Evolutionary conservation across 2,888 invertebrate species (phyloP), one percentile per base, ranked within the genome.

Genomic region (Agriopis aurantiaria): DNA sequence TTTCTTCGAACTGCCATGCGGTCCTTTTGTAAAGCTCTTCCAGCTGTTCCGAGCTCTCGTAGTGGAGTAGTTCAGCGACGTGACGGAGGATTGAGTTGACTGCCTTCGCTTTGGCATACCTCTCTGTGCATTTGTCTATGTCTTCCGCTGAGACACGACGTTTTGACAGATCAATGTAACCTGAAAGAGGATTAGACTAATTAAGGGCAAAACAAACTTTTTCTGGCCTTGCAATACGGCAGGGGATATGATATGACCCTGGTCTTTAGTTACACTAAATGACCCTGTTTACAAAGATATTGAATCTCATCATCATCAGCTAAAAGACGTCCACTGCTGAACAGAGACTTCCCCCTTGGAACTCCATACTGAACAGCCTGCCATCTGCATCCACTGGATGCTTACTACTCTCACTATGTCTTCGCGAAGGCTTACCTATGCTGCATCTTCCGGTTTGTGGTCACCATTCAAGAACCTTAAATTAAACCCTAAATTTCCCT

Each of bases 131-230:
- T 90, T 99, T 99, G 82, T 98, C 97, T 69, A 99, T 98, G 91
- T 99, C 99, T 91, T 99, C 99, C 0, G 98, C 97, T 0, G 99
- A 99, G 1, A 99, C 99, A 92, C 99, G 96, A 88, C 99, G 96
- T 94, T 99, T 99, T 74, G 99, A 99, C 82, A 99, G 96, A 96
- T 99, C 99, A 89, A 99, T 99, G 91, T 99, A 99, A 85, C 98
- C 98, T 98, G 88, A n/a, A 55, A 56, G 56, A 3, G 10, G 12
- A 17, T 17, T 23, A 17, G 23, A 7, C 4, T 23, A 52, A 23
- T 23, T 9, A 23, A 51, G 7, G 3, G 14, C 9, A 10, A 23
- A 5, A 17, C 0, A 5, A 48, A 46, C 5, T 46, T 11, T 45
- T 12, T 46, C 33, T 33, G 33, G 5, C 11, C 11, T 0, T 46